Evolutionary conservation across 2,113 vertebrate genomes (phyloP).

Genomic region (Scophthalmus maximus): DNA sequence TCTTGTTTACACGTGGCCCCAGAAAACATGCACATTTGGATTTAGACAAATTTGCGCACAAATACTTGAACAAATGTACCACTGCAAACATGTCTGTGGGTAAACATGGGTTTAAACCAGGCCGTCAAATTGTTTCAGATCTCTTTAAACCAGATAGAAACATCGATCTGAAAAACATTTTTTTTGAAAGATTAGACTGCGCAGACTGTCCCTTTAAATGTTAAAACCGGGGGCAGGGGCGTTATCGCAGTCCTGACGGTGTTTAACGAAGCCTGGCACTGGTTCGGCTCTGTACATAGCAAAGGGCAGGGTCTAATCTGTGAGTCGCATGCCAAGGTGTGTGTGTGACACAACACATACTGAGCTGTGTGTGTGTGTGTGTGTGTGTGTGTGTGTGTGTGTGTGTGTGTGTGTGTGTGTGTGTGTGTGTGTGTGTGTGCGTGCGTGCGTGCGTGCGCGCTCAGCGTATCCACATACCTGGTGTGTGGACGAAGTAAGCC

Average conservation of each 20-base stretch:
- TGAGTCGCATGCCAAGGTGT: conserved; percentile 24
- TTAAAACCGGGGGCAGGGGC: background rate
- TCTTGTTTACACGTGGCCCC: conserved; percentile 76
- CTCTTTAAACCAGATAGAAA: conserved; percentile 63
- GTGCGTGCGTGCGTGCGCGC: conserved; percentile 4
- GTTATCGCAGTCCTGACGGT: conserved; percentile 29
- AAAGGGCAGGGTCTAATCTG: conserved; percentile 43
- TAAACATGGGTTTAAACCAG: conserved; percentile 70
- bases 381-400: conserved; percentile 27
- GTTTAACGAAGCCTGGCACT: conserved; percentile 49
- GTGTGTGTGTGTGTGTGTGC: conserved; percentile 14
- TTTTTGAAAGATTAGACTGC: background rate
- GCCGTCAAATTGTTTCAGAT: conserved; percentile 55
- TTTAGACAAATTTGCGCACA: conserved; percentile 77
- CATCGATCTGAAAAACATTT: background rate
- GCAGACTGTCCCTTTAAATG: conserved; percentile 45
- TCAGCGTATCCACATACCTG: conserved; percentile 87
- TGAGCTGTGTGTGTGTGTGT: conserved; percentile 32
- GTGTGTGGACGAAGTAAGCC: conserved; percentile 98
- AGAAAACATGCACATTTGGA: conserved; percentile 77
- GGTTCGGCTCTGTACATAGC: conserved; percentile 14
- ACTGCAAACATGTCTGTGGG: conserved; percentile 62
- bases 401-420: conserved; percentile 16
- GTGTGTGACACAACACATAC: conserved; percentile 23
- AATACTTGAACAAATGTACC: conserved; percentile 76